Conservation (phyloP, 1,140 invertebrate species). For the Halesus radiatus region DNA sequence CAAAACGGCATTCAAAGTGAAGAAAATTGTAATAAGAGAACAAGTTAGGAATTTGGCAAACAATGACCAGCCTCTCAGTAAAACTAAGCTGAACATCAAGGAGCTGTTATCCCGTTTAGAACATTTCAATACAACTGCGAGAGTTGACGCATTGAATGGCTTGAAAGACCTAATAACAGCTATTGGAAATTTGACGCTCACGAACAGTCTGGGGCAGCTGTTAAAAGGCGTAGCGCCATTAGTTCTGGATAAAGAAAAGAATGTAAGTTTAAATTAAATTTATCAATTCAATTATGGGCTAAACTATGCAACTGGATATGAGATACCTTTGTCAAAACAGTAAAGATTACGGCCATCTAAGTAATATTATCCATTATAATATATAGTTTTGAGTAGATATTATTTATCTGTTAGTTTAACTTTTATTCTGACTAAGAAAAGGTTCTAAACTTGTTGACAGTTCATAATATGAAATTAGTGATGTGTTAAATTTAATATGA, state of each 20-base stretch:
- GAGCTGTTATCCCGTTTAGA: constrained; percentile 82
- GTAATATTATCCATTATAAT: too few relatives aligned
- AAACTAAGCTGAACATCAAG: constrained; percentile 82
- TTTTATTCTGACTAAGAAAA: too few relatives aligned
- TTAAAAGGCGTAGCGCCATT: constrained; percentile 78
- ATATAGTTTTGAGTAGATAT: too few relatives aligned
- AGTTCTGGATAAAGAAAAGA: constrained; percentile 79
- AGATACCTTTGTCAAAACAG: too few relatives aligned
- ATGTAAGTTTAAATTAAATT: constrained; percentile 59
- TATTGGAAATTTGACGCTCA: constrained; percentile 64
- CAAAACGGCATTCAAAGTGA: constrained; percentile 88
- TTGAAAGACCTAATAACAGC: constrained; percentile 77
- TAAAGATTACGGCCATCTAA: too few relatives aligned
- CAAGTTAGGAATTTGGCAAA: constrained; percentile 78
- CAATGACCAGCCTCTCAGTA: constrained; percentile 74
- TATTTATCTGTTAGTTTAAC: too few relatives aligned
- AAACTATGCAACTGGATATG: too few relatives aligned
- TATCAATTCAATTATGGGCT: too few relatives aligned
- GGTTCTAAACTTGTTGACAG: too few relatives aligned
- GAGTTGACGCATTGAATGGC: constrained; percentile 79
- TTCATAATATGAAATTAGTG: too few relatives aligned
- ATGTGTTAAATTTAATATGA: too few relatives aligned
- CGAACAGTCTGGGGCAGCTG: constrained; percentile 75
- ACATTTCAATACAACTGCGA: constrained; percentile 82
- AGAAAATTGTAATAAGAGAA: constrained; percentile 85